A percentile compares a stretch with the other conserved stretches of the same genome.
These are phyloP conservation scores for Hololepta plana DNA, from an alignment of 2,888 invertebrate species.

Conservation along the genomic window DNA sequence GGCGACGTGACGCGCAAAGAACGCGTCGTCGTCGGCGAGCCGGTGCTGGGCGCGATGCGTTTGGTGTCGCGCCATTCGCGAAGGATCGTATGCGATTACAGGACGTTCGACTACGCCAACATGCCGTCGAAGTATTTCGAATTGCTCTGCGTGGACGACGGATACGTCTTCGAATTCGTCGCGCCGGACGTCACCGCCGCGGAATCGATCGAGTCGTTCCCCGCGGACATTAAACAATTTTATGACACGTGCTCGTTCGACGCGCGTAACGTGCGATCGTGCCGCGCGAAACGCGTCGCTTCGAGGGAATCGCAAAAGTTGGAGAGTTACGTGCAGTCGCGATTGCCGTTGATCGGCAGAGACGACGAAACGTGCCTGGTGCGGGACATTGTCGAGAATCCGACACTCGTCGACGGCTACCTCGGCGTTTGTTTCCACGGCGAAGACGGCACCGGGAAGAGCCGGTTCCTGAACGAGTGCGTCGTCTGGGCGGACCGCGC, in stretches of 20 bases:
- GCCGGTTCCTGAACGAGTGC: too few species aligned
- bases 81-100: constrained; percentile 39
- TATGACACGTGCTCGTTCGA: too few species aligned
- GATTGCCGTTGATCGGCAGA: constrained; percentile 32
- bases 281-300: too few species aligned
- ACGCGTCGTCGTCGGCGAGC: constrained; percentile 43
- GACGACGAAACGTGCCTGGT: constrained; percentile 30
- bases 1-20: constrained; percentile 35
- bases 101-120: constrained; percentile 31
- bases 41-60: constrained; percentile 43
- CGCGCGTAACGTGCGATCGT: too few species aligned
- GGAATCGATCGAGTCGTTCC: too few species aligned
- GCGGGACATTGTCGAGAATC: constrained; percentile 21
- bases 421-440: constrained; percentile 38
- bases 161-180: constrained; percentile 40
- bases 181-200: too few species aligned
- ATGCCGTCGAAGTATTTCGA: constrained; percentile 24
- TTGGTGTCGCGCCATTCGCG: constrained; percentile 33
- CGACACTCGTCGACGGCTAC: constrained; percentile 20
- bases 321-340: too few species aligned
- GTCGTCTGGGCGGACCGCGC: constrained; percentile 7
- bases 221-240: too few species aligned
- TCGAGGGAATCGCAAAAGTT: too few species aligned
- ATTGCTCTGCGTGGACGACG: constrained; percentile 30
- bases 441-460: constrained; percentile 37